These are phyloP conservation scores for Drosophila sulfurigaster DNA, from an alignment of 1,140 invertebrate genomes.

Conservation along the genomic window DNA sequence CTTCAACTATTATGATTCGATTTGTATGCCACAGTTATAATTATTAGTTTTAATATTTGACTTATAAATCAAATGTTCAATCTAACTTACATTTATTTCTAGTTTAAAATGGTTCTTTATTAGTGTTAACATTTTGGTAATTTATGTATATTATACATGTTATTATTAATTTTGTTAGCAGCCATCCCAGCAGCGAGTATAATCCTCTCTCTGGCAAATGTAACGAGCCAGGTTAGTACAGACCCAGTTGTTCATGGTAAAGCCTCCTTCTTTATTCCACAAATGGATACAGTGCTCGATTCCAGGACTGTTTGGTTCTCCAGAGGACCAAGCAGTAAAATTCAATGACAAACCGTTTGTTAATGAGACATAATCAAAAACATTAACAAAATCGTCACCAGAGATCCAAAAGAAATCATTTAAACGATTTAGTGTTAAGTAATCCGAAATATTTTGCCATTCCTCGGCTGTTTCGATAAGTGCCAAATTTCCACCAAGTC, in stretches of 20 bases:
- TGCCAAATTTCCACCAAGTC: slow-evolving; percentile 31
- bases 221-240: slow-evolving; percentile 17
- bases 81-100: too few relatives aligned
- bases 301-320: slow-evolving; percentile 43
- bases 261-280: slow-evolving; percentile 11
- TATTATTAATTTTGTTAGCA: too few relatives aligned
- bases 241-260: slow-evolving; percentile 46
- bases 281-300: slow-evolving; percentile 53
- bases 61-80: too few relatives aligned
- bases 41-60: neutral
- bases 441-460: slow-evolving; percentile 18
- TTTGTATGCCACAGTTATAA: neutral
- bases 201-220: slow-evolving; percentile 31
- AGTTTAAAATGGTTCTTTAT: too few relatives aligned
- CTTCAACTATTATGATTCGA: slow-evolving; percentile 14
- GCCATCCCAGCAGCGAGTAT: slow-evolving; percentile 30
- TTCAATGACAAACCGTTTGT: slow-evolving; percentile 30
- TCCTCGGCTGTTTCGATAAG: slow-evolving; percentile 26
- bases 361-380: slow-evolving; percentile 20
- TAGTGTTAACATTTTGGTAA: too few relatives aligned
- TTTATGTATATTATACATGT: too few relatives aligned
- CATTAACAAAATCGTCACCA: slow-evolving; percentile 40
- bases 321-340: slow-evolving; percentile 31
- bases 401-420: slow-evolving; percentile 44
- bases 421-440: neutral